Conservation (phyloP, 2,888 invertebrate species). For the Thera obeliscata region DNA sequence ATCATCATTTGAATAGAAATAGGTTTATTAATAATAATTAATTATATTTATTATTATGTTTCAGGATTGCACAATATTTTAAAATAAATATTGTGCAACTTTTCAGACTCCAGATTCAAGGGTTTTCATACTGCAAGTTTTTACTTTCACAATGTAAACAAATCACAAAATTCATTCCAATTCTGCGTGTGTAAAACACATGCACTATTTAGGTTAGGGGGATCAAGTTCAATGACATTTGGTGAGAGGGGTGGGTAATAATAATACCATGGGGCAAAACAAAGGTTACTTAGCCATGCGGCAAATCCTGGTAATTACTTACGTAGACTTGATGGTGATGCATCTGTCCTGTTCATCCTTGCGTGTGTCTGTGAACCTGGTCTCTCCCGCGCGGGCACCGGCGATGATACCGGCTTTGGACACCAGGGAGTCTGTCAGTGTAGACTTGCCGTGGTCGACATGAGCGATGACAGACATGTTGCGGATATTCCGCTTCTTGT, state of each 20-base stretch:
- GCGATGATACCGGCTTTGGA: constrained; percentile 99
- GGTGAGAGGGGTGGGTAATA: constrained; percentile 15
- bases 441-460: constrained; percentile 99
- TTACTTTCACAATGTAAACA: constrained; percentile 13
- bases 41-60: background rate
- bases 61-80: constrained; percentile 22
- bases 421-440: constrained; percentile 99
- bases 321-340: constrained; percentile 99
- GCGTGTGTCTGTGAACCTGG: constrained; percentile 99
- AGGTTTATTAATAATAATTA: no score
- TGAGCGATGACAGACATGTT: constrained; percentile 99
- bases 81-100: background rate
- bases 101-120: background rate
- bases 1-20: constrained; percentile 69
- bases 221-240: constrained; percentile 46
- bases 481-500: constrained; percentile 99
- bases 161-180: background rate
- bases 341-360: constrained; percentile 99
- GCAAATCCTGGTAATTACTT: constrained; percentile 73
- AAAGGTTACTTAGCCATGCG: constrained; percentile 59
- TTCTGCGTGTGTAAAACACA: background rate
- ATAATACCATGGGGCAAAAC: constrained; percentile 25
- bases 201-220: constrained; percentile 10
- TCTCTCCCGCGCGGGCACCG: constrained; percentile 99
- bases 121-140: no score